A percentile compares a stretch with the other conserved stretches of the same genome.
Conservation (phyloP, 2,113 vertebrate species). For the Vombatus ursinus region DNA sequence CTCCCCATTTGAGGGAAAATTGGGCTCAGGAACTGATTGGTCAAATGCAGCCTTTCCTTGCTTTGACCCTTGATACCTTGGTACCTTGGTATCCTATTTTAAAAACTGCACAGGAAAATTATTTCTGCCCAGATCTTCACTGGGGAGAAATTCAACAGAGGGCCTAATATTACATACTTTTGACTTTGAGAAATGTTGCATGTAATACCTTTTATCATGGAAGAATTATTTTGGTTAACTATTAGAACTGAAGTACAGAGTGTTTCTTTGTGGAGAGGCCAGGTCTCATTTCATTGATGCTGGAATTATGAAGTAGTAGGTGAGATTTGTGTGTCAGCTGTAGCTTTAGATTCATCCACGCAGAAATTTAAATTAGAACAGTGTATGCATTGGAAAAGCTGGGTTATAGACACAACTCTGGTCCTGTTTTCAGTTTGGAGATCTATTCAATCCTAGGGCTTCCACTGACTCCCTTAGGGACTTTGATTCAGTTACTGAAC, state of each 20-base stretch:
- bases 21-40: not conserved
- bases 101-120: not conserved
- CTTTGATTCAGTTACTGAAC: not conserved
- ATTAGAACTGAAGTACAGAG: not conserved
- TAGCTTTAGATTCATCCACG: not conserved
- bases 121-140: not conserved
- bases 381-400: not conserved
- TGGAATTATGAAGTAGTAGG: not conserved
- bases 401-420: not conserved
- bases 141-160: not conserved
- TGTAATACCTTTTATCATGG: not conserved
- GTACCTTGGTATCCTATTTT: not conserved
- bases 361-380: not conserved
- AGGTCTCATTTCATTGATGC: not conserved
- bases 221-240: not conserved
- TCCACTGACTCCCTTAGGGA: not conserved
- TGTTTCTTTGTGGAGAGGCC: not conserved
- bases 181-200: not conserved
- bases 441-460: not conserved
- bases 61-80: not conserved
- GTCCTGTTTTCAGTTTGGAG: not conserved
- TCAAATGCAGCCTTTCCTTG: not conserved
- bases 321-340: not conserved
- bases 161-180: not conserved
- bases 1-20: not conserved